Evolutionary conservation across 2,888 invertebrate genomes (phyloP).

Genomic region (Athalia cordata): DNA sequence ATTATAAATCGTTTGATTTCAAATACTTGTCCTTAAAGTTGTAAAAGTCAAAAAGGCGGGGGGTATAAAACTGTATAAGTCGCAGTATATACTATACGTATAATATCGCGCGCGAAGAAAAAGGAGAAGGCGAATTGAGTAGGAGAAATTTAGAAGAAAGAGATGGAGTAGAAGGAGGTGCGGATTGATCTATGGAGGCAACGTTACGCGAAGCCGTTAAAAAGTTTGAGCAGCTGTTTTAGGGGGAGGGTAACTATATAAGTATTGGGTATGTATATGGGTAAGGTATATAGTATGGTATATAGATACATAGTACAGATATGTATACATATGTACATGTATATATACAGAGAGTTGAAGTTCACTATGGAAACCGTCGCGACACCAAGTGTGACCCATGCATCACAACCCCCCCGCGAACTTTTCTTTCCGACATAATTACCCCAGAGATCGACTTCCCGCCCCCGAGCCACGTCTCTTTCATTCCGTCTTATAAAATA

Average conservation of each 20-base stretch:
- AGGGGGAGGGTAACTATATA: not conserved
- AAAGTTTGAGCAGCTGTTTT: conserved; percentile 43
- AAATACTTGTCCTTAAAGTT: no score
- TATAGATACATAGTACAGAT: no score
- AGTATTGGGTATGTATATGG: no score
- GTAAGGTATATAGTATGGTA: no score
- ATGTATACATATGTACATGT: no score
- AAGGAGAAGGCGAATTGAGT: not conserved
- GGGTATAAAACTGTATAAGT: no score
- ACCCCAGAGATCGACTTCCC: conserved; percentile 44
- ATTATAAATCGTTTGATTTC: no score
- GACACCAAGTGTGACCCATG: conserved; percentile 49
- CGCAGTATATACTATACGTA: no score
- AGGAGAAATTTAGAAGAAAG: not conserved
- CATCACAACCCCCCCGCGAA: conserved; percentile 41
- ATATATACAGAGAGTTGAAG: not conserved
- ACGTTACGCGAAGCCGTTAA: conserved; percentile 38
- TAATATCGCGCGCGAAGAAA: no score
- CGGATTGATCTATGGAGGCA: conserved; percentile 29
- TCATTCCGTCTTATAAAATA: not conserved
- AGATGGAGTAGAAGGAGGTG: not conserved
- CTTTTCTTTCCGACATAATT: conserved; percentile 44
- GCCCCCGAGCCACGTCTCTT: conserved; percentile 22
- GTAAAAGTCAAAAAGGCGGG: no score
- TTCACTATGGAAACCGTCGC: conserved; percentile 6